Base-by-base conservation (phyloP, 2,113 vertebrate genomes). In the Takifugu flavidus region DNA sequence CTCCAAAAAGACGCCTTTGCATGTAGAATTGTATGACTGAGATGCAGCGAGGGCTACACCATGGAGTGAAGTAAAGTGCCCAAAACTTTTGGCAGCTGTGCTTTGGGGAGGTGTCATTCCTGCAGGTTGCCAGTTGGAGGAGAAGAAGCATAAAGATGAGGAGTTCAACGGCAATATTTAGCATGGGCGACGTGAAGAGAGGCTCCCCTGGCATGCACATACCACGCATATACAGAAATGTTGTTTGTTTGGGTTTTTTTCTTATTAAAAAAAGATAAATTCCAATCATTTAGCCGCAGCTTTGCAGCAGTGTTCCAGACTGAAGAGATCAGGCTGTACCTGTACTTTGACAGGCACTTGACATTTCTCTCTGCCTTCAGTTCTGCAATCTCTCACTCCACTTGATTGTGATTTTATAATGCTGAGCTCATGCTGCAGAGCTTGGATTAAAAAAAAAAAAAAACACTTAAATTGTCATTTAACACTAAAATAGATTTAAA, bases 41-140 rank as follows among this genome's bases (percentile, higher is more conserved):
- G 31, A 1, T 14, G 44, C 69, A 65, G 44, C 25, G 49, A 14
- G 55, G 45, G 12, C 6, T n/a, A 47, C 6, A 14, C 15, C 45
- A 15, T 8, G 6, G 2, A 43, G 25, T 6, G 2, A 52, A 45
- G 13, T 7, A 34, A 78, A 57, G 26, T 49, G 13, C 20, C 50
- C 39, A 6, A 76, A 86, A 84, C 69, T 75, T 84, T 60, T 71
- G 69, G 56, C 65, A 67, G 72, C 45, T 34, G 20, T 49, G 75
- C 56, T 70, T 43, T 6, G 34, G 42, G 29, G 53, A 74, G 55
- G 70, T 80, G 83, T 77, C 60, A 60, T 84, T 77, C 20, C 83
- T 70, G 56, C 8, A 52, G 45, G 0, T 72, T 69, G 78, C 82
- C 86, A 62, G 74, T 53, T 80, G 86, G 83, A 82, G 83, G 80